A percentile compares a stretch with the other conserved stretches of the same genome.
phyloP scores from a whole-genome alignment of 2,113 vertebrate species.

The Saccopteryx leptura region DNA sequence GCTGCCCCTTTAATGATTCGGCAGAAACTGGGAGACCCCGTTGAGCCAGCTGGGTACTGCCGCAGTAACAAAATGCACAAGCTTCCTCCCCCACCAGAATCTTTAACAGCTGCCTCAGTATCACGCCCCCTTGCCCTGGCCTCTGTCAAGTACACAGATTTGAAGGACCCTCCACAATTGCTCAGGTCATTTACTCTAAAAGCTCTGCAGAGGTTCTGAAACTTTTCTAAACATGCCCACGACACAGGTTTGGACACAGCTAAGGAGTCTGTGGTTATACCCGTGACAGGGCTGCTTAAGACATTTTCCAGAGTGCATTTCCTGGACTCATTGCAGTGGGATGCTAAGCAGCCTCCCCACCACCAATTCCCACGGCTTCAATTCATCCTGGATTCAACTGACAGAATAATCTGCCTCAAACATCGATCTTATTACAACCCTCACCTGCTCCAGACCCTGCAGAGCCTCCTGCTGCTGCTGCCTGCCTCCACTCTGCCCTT shows the following conservation, averaged over 20 bases:
- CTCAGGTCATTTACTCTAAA: conserved; percentile 20
- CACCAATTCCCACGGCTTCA: conserved; percentile 64
- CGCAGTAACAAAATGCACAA: background rate
- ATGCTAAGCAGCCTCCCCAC: conserved; percentile 67
- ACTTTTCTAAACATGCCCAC: conserved; percentile 37
- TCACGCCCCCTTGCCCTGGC: background rate
- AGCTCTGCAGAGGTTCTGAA: conserved; percentile 38
- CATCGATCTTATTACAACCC: conserved; percentile 71
- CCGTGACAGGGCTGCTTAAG: conserved; percentile 72
- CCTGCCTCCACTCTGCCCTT: background rate
- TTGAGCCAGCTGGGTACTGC: background rate
- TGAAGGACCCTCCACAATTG: background rate
- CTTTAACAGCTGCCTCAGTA: background rate
- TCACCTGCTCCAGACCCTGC: conserved; percentile 55
- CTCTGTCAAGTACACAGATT: background rate
- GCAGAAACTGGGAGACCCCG: background rate
- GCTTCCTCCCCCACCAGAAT: background rate
- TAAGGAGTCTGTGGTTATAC: conserved; percentile 25
- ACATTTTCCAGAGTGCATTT: conserved; percentile 74
- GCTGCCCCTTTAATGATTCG: background rate
- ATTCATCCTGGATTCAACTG: conserved; percentile 72
- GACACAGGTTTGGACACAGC: conserved; percentile 62
- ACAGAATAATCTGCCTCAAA: conserved; percentile 76
- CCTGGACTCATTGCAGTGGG: conserved; percentile 34
- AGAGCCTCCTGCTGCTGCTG: background rate